phyloP scores from a whole-genome alignment of 92 coral and sea anemone species.

The Pocillopora meandrina region DNA sequence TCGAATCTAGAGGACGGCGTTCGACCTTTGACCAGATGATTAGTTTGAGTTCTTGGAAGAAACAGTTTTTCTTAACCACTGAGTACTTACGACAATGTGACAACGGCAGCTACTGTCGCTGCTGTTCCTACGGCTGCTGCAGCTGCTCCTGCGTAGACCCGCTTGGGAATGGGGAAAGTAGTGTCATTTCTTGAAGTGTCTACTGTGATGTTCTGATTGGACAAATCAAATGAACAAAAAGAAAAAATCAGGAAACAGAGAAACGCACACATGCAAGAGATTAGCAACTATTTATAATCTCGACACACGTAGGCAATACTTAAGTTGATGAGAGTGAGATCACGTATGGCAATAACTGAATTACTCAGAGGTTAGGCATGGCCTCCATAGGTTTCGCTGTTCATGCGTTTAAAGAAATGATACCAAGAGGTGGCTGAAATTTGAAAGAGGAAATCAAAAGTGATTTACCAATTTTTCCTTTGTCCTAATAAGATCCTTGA shows the following conservation, averaged over 20 bases:
- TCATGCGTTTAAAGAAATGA: too few species aligned
- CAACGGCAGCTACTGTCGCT: slow-evolving; percentile 64
- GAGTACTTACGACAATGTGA: slow-evolving; percentile 58
- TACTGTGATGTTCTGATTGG: slow-evolving; percentile 2
- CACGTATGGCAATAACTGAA: too few species aligned
- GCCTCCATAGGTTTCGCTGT: too few species aligned
- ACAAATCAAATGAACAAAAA: not conserved
- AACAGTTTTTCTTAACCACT: not conserved
- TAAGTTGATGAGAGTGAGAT: too few species aligned
- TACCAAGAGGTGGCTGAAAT: not conserved
- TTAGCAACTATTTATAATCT: too few species aligned
- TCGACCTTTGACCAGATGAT: too few species aligned
- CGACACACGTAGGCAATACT: too few species aligned
- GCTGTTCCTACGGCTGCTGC: slow-evolving; percentile 54
- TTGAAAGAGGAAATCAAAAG: not conserved
- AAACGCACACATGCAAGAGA: too few species aligned
- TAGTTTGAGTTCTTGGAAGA: not conserved
- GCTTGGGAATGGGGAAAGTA: slow-evolving; percentile 49
- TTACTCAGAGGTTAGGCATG: too few species aligned
- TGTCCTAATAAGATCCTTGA: slow-evolving; percentile 32
- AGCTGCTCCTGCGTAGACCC: slow-evolving; percentile 56
- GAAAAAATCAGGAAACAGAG: too few species aligned
- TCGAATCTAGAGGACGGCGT: too few species aligned
- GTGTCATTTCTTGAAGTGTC: not conserved
- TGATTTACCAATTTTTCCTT: not conserved